Conservation (phyloP, 2,113 vertebrate genomes). For the Nycticryphes semicollaris region DNA sequence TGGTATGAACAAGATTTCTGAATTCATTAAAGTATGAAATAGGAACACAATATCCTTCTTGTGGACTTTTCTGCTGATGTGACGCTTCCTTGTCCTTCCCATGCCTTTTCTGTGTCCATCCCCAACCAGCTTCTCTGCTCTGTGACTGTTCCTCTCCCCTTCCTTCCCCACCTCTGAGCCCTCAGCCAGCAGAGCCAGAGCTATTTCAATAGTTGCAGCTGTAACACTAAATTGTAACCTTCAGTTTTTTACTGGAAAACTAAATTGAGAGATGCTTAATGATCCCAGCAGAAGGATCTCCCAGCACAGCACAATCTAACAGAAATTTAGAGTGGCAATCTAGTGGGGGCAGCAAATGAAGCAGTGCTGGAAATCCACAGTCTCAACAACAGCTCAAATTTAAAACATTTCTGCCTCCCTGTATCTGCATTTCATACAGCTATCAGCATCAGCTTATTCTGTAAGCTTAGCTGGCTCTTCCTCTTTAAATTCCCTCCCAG, state of each 20-base stretch:
- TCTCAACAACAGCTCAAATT: neutral
- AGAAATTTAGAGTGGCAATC: constrained; percentile 54
- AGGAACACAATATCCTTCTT: neutral
- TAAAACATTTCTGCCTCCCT: constrained; percentile 44
- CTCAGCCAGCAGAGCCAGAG: neutral
- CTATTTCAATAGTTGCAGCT: constrained; percentile 53
- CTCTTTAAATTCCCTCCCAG: constrained; percentile 4
- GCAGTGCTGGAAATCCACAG: neutral
- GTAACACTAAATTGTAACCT: constrained; percentile 53
- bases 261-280: constrained; percentile 69
- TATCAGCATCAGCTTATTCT: constrained; percentile 40
- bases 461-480: constrained; percentile 28
- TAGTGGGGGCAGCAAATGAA: constrained; percentile 32
- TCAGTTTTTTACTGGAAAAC: constrained; percentile 66
- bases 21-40: neutral
- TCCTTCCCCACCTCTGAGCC: neutral
- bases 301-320: constrained; percentile 59
- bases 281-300: constrained; percentile 69
- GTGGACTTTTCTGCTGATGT: neutral
- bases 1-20: neutral
- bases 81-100: neutral
- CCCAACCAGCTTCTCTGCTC: neutral
- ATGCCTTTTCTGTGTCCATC: neutral
- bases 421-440: constrained; percentile 47
- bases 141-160: neutral